Base-by-base conservation (phyloP, 2,888 invertebrate genomes). In the Sylvicola cinctus region DNA sequence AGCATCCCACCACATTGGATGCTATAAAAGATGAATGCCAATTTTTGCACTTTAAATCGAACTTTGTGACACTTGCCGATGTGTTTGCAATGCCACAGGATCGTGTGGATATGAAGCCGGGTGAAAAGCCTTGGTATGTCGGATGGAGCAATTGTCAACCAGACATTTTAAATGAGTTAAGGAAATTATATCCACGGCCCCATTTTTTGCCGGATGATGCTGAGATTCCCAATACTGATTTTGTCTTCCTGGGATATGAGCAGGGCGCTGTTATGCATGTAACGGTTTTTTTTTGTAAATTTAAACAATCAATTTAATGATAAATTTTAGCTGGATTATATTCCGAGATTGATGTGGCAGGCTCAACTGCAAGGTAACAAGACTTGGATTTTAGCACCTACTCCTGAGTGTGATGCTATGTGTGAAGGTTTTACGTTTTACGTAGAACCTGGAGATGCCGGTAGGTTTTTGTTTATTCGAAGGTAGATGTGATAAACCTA, bases 121-220 rank as follows among this genome's bases (percentile, higher is more conserved):
- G 70, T 2, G 63, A 74, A 45, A 60, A 66, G 35, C 72, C 83
- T 2, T 88, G 87, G 87, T 88, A 88, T 61, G 76, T 88, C 31
- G 88, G 88, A 43, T 87, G 87, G 85, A 80, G 81, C 37, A 88
- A 88, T 52, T 90, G 88, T 49, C 79, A 90, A 61, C 73, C 76
- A n/a, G 68, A 70, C 32, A 70, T 88, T 26, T 58, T 81, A 41
- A 61, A 68, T 11, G 67, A 70, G 48, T 68, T 90, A 46, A 66
- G 83, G 36, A 63, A 72, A 47, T 71, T 77, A 51, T 90, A 88
- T 54, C 65, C 70, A 26, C 62, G 76, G 36, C 90, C 90, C 17
- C 71, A 79, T 45, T 90, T 91, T 58, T 61, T 91, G 41, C 90
- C 90, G 2, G 67, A 71, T 37, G 83, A 85, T 58, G 79, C 84